phyloP scores from a whole-genome alignment of 2,113 vertebrate species.

The Carassius carassius region DNA sequence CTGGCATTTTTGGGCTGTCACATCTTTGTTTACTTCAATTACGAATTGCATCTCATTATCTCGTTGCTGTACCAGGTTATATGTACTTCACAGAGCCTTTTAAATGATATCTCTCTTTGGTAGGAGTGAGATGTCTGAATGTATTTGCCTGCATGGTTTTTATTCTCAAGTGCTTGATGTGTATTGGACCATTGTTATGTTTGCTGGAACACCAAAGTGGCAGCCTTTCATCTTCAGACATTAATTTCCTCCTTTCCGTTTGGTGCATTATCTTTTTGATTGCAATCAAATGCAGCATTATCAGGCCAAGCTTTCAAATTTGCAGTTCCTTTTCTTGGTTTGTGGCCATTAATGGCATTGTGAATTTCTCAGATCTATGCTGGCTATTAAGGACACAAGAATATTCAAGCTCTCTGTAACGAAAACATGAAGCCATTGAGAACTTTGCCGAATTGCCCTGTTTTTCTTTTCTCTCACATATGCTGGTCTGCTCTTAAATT shows the following conservation, averaged over 20 bases:
- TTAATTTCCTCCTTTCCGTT: background rate
- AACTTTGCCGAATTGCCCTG: background rate
- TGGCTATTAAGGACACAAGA: conserved; percentile 12
- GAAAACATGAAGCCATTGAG: conserved; percentile 44
- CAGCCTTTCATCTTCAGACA: background rate
- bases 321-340: too few species aligned
- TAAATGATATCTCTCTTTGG: background rate
- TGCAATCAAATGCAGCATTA: background rate
- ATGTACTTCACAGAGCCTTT: conserved; percentile 12
- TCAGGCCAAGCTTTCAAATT: background rate
- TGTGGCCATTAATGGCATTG: background rate
- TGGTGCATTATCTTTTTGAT: conserved; percentile 7
- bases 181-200: background rate
- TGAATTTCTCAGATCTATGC: conserved; percentile 5
- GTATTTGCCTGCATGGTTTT: background rate
- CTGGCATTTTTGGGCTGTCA: background rate
- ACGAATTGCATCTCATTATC: background rate
- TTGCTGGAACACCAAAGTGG: conserved; percentile 4
- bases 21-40: background rate
- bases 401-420: background rate
- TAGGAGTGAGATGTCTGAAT: background rate
- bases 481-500: conserved; percentile 20
- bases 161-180: background rate
- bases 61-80: conserved; percentile 3
- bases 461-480: background rate